Evolutionary conservation across 2,888 invertebrate genomes (phyloP).

Genomic region (Drosophila mercatorum): DNA sequence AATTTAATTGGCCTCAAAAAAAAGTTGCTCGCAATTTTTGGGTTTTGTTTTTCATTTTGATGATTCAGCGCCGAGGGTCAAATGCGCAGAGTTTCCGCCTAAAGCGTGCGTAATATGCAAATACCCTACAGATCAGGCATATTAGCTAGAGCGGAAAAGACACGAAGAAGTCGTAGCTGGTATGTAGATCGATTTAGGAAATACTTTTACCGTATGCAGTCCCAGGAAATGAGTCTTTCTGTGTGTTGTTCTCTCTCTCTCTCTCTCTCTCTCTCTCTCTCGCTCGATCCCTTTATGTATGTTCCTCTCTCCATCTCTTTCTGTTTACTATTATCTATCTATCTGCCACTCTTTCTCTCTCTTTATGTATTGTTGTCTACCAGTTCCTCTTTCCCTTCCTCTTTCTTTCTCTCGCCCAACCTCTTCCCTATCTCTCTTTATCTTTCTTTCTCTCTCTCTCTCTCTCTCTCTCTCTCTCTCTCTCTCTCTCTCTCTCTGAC

Average conservation of each 20-base stretch:
- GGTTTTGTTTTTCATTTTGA: slow-evolving; percentile 35
- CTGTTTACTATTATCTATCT: neutral
- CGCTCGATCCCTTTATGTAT: too few species aligned
- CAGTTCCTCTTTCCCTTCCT: neutral
- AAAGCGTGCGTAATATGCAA: slow-evolving; percentile 12
- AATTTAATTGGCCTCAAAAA: slow-evolving; percentile 45
- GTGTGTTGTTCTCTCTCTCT: neutral
- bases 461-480: neutral
- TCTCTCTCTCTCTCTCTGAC: too few species aligned
- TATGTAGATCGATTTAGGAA: too few species aligned
- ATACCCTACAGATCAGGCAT: slow-evolving; percentile 19
- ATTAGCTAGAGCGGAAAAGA: neutral
- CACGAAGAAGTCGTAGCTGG: neutral
- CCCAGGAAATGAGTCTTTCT: neutral
- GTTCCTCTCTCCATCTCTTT: neutral
- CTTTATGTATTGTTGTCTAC: too few species aligned
- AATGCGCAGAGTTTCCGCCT: slow-evolving; percentile 59
- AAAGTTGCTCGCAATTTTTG: slow-evolving; percentile 21
- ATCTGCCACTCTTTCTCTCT: neutral
- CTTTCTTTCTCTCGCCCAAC: neutral
- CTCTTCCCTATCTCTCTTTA: neutral
- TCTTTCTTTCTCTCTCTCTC: neutral
- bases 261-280: neutral
- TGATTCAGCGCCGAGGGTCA: slow-evolving; percentile 68
- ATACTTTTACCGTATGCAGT: too few species aligned